Percentiles rank a stretch among this genome's conserved stretches.
phyloP scores from a whole-genome alignment of 92 coral and sea anemone genomes.

The Zoanthus solanderi region DNA sequence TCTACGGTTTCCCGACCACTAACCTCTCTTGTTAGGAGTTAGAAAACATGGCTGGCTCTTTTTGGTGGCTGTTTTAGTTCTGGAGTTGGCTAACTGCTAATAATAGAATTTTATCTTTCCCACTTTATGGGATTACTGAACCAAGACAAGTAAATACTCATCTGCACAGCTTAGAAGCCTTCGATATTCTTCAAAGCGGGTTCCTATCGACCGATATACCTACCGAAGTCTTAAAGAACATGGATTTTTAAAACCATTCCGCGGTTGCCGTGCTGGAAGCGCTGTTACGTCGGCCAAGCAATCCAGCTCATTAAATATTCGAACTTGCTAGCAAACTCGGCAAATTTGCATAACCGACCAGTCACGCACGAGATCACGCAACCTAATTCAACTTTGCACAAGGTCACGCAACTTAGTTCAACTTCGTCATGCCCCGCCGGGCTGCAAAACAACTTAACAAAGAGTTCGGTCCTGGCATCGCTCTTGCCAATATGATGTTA shows the following conservation, averaged over 20 bases:
- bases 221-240: slow-evolving; percentile 9
- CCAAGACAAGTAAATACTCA: background rate
- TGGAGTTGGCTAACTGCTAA: background rate
- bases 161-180: slow-evolving; percentile 18
- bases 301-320: background rate
- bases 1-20: slow-evolving; percentile 5
- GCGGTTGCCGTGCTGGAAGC: slow-evolving; percentile 19
- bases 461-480: slow-evolving; percentile 29
- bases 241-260: slow-evolving; percentile 36
- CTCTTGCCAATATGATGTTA: slow-evolving; percentile 52
- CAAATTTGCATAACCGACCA: background rate
- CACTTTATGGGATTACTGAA: background rate
- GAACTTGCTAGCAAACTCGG: background rate
- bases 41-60: slow-evolving; percentile 8
- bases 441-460: background rate
- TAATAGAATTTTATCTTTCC: background rate
- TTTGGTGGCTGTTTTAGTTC: background rate
- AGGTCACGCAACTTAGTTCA: slow-evolving; percentile 7
- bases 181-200: slow-evolving; percentile 4
- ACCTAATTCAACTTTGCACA: background rate
- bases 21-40: slow-evolving; percentile 2
- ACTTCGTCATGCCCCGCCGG: slow-evolving; percentile 4
- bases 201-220: slow-evolving; percentile 3
- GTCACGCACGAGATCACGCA: background rate
- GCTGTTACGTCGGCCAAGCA: background rate